These are phyloP conservation scores for Psilopsiagon aymara DNA, from an alignment of 2,113 vertebrate genomes.

Conservation along the genomic window DNA sequence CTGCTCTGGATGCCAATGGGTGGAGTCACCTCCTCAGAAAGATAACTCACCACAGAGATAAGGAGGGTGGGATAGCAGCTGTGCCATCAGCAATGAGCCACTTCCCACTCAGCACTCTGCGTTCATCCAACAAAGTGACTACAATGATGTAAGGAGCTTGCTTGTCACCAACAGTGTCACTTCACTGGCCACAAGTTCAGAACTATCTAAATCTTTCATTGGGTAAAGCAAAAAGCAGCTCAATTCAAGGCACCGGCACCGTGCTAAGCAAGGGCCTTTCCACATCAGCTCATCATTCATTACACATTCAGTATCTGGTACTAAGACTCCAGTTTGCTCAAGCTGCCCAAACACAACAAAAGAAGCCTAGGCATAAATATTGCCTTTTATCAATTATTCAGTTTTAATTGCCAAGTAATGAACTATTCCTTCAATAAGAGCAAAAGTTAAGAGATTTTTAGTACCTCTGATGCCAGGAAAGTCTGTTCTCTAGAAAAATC, in stretches of 20 bases:
- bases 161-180: background rate
- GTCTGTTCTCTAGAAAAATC: background rate
- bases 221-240: background rate
- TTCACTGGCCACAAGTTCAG: background rate
- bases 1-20: background rate
- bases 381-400: background rate
- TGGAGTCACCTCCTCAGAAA: background rate
- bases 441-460: background rate
- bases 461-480: background rate
- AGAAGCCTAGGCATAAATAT: background rate
- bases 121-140: background rate
- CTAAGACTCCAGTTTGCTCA: background rate
- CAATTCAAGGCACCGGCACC: background rate
- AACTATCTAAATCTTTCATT: background rate
- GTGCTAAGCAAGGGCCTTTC: background rate
- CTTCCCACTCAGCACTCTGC: background rate
- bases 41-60: background rate
- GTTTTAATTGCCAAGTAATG: background rate
- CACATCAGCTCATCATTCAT: background rate
- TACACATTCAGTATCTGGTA: background rate
- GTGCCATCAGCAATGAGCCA: background rate
- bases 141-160: background rate
- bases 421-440: background rate
- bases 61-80: background rate
- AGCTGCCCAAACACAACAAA: background rate